Evolutionary conservation across 2,113 vertebrate genomes (phyloP).

Genomic region (Garra rufa): DNA sequence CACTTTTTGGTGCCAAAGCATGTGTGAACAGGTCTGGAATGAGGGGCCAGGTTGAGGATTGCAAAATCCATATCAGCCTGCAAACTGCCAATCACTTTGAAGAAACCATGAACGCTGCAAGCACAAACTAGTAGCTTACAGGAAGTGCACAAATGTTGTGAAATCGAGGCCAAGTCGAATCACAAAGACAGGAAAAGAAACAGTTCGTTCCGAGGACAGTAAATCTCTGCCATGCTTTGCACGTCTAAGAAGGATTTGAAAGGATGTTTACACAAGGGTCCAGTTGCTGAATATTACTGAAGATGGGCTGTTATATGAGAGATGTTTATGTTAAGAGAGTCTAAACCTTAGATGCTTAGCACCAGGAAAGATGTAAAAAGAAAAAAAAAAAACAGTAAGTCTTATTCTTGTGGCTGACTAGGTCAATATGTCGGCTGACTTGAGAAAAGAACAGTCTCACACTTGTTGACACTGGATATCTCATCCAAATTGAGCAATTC

Average conservation of each 20-base stretch:
- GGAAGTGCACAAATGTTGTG: not conserved
- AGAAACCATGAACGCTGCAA: constrained; percentile 15
- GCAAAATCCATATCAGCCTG: constrained; percentile 15
- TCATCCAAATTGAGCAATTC: not conserved
- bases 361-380: not conserved
- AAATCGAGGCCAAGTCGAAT: not conserved
- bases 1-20: not conserved
- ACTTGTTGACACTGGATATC: not conserved
- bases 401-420: not conserved
- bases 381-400: not conserved
- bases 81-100: constrained; percentile 6
- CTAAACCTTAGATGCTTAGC: not conserved
- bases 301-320: not conserved
- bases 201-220: constrained; percentile 25
- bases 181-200: not conserved
- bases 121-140: not conserved
- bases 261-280: not conserved
- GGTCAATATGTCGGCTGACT: not conserved
- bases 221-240: constrained; percentile 12
- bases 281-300: not conserved
- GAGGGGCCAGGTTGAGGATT: not conserved
- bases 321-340: not conserved
- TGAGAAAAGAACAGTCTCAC: not conserved
- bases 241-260: not conserved
- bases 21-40: constrained; percentile 36